Evolutionary conservation across 2,888 invertebrate species (phyloP), one percentile per base, ranked within the genome.

Genomic region (Suillia variegata): DNA sequence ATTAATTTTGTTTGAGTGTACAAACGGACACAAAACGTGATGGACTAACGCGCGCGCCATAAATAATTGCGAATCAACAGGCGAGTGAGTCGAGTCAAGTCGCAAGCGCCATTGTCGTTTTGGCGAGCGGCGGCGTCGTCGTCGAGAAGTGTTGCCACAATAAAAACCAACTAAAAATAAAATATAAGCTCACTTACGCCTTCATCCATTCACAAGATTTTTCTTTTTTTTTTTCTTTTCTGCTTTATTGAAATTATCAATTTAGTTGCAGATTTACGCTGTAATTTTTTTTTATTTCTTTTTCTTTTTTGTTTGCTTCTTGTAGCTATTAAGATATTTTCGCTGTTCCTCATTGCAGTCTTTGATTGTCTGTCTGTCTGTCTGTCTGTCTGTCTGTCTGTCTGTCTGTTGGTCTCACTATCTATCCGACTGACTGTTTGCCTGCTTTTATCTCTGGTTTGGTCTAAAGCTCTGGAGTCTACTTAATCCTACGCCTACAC

Each of bases 401-500:
- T 6, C 38, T 8, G 38, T 38, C 4, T 38, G 38, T 13, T 13
- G 38, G 12, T 45, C 18, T 45, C 13, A 4, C 18, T 20, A 3
- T 45, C 45, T 17, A 5, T 17, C 38, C n/a, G 38, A 13, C 4
- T 38, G 38, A n/a, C n/a, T 38, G n/a, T 13, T 3, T 45, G 3
- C 45, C 20, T 38, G n/a, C 18, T 45, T n/a, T 17, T 45, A 45
- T 17, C 45, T 8, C 31, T 12, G 31, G 6, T 4, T 38, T 38
- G 13, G 38, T n/a, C 6, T n/a, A 38, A 10, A 5, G 15, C 48
- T 48, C 24, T 22, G 6, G 18, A 18, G 31, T 33, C 13, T 22
- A n/a, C 24, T 21, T 6, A 17, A 54, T 38, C 54, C 22, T 34
- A 45, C 55, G 55, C 62, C 62, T 51, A 59, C 59, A 62, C 56